These are phyloP conservation scores for Adineta ricciae DNA, from an alignment of 2,888 invertebrate species.

Conservation along the genomic window DNA sequence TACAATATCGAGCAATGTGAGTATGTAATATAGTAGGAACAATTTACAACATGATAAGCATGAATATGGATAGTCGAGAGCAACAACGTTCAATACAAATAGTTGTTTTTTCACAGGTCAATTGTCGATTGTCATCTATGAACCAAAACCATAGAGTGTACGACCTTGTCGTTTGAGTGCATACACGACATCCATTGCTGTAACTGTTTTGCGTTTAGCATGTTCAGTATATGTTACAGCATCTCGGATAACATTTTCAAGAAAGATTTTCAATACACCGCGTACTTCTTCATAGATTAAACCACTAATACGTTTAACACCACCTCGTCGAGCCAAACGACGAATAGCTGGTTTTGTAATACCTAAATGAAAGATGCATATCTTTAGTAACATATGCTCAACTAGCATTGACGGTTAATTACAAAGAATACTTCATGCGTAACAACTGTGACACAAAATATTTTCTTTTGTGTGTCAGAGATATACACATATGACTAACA, in stretches of 20 bases:
- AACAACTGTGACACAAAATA: no score
- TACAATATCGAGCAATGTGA: no score
- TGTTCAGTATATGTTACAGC: conserved; percentile 35
- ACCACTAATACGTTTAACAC: conserved; percentile 61
- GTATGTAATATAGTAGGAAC: background rate
- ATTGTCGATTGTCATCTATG: background rate
- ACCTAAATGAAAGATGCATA: background rate
- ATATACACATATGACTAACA: no score
- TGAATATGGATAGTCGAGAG: background rate
- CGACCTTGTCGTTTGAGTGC: conserved; percentile 33
- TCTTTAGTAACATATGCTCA: no score
- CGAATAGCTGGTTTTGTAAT: conserved; percentile 68
- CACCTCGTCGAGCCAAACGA: conserved; percentile 62
- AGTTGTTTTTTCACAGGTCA: background rate
- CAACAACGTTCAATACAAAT: background rate
- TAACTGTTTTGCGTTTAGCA: conserved; percentile 34
- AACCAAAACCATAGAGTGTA: conserved; percentile 34
- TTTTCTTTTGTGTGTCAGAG: no score
- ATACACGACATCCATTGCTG: conserved; percentile 35
- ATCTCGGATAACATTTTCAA: conserved; percentile 34
- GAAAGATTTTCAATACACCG: conserved; percentile 30
- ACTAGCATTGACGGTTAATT: no score
- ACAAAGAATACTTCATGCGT: no score
- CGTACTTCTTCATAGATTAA: conserved; percentile 63
- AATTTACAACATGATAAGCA: background rate